Conservation (phyloP, 2,888 invertebrate genomes). For the Hetaerina titia region DNA sequence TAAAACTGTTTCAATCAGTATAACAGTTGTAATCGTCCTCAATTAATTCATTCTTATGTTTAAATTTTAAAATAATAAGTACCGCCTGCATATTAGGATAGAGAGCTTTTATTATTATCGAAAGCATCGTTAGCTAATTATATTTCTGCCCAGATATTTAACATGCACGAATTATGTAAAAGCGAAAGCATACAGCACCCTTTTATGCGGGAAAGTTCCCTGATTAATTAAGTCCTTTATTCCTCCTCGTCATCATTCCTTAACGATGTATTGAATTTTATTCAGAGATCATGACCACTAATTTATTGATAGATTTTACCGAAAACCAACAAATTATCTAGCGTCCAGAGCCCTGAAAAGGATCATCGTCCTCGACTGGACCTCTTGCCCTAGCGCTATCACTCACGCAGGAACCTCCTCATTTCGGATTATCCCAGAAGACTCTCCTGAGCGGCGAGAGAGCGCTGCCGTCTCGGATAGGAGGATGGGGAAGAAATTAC, state of each 20-base stretch:
- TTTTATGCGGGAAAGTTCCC: background rate
- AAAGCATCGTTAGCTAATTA: too few species aligned
- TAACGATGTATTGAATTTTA: background rate
- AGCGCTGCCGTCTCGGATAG: conserved; percentile 18
- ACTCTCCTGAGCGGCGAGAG: conserved; percentile 17
- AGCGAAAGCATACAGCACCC: background rate
- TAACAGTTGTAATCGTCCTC: too few species aligned
- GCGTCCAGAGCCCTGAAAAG: conserved; percentile 31
- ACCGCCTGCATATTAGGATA: too few species aligned
- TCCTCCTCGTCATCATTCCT: background rate
- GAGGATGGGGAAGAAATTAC: conserved; percentile 17
- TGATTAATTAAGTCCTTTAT: background rate
- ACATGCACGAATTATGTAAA: too few species aligned
- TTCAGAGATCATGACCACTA: background rate
- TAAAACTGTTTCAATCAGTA: too few species aligned
- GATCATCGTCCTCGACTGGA: conserved; percentile 52
- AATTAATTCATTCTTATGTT: too few species aligned
- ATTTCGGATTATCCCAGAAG: conserved; percentile 44
- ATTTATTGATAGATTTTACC: conserved; percentile 36
- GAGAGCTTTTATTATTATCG: too few species aligned
- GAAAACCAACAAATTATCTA: background rate
- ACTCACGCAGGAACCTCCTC: conserved; percentile 49
- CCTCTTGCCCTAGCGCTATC: conserved; percentile 60
- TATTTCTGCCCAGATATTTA: too few species aligned
- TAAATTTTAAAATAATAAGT: too few species aligned